phyloP scores from a whole-genome alignment of 2,888 invertebrate genomes.

The Drosophila subquinaria region DNA sequence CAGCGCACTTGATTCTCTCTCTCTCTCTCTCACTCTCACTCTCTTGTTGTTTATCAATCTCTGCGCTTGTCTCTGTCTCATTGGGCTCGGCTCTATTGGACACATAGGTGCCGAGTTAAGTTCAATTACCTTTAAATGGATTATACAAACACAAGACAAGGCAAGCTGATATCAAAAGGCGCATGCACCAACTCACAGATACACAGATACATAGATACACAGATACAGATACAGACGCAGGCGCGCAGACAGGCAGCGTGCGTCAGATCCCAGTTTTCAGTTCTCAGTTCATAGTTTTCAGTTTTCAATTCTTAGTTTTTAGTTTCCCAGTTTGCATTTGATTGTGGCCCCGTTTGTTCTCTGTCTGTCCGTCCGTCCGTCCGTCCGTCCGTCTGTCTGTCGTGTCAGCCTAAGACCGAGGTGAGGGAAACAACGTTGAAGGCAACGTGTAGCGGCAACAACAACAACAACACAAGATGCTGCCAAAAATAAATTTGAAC shows the following conservation, averaged over 20 bases:
- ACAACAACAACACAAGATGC: constrained; percentile 54
- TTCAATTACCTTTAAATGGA: constrained; percentile 81
- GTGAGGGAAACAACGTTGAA: constrained; percentile 21
- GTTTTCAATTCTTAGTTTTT: constrained; percentile 5
- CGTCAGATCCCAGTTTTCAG: constrained; percentile 65
- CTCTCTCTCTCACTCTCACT: background rate
- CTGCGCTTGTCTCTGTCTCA: constrained; percentile 16
- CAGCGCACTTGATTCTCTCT: constrained; percentile 30
- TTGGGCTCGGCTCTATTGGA: constrained; percentile 39
- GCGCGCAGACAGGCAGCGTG: constrained; percentile 35
- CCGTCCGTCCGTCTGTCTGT: constrained; percentile 7
- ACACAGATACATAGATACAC: constrained; percentile 32
- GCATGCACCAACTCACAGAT: constrained; percentile 42
- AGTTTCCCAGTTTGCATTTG: constrained; percentile 18
- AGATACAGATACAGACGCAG: constrained; percentile 42
- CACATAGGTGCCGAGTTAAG: constrained; percentile 49
- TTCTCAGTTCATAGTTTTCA: constrained; percentile 58
- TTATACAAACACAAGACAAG: constrained; percentile 69
- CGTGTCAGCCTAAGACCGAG: constrained; percentile 30
- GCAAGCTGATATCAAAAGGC: constrained; percentile 49
- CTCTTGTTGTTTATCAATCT: constrained; percentile 10
- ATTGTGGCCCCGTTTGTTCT: constrained; percentile 16
- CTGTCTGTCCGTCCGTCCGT: background rate
- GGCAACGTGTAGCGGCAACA: constrained; percentile 16
- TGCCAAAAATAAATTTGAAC: constrained; percentile 80